phyloP scores from a whole-genome alignment of 2,797 vertebrate species.

The Echeneis naucrates region DNA sequence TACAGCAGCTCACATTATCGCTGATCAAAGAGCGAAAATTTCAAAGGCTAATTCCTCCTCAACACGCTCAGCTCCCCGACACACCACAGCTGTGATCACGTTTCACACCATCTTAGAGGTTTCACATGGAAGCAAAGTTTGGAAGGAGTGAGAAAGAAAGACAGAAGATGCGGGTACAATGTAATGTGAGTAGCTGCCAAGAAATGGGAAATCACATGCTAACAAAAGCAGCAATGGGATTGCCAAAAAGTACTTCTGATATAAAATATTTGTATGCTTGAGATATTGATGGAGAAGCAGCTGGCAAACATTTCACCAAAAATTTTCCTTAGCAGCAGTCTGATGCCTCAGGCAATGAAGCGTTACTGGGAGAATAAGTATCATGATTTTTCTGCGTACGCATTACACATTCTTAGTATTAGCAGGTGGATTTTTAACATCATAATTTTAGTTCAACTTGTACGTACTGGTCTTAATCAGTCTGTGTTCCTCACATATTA shows the following conservation, averaged over 20 bases:
- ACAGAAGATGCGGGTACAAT: neutral
- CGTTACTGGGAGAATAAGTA: too few relatives aligned
- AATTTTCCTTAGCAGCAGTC: neutral
- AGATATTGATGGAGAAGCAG: neutral
- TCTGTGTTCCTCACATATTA: too few relatives aligned
- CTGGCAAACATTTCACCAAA: neutral
- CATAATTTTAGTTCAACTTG: too few relatives aligned
- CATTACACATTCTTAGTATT: too few relatives aligned
- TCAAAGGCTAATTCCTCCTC: slow-evolving; percentile 55
- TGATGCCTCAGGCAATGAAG: too few relatives aligned
- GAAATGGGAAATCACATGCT: neutral
- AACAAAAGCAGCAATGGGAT: neutral
- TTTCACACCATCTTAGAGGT: slow-evolving; percentile 36
- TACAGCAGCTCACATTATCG: slow-evolving; percentile 15
- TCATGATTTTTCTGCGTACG: too few relatives aligned
- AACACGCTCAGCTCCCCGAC: slow-evolving; percentile 28
- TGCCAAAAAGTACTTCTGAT: neutral
- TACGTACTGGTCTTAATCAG: too few relatives aligned
- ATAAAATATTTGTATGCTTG: neutral
- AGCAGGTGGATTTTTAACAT: too few relatives aligned
- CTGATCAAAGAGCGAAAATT: slow-evolving; percentile 60
- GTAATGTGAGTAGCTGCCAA: neutral
- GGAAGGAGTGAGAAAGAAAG: neutral
- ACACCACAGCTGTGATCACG: slow-evolving; percentile 46
- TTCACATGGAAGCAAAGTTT: slow-evolving; percentile 7